These are phyloP conservation scores for Chinchilla lanigera DNA, from an alignment of 2,113 vertebrate genomes.

Conservation along the genomic window DNA sequence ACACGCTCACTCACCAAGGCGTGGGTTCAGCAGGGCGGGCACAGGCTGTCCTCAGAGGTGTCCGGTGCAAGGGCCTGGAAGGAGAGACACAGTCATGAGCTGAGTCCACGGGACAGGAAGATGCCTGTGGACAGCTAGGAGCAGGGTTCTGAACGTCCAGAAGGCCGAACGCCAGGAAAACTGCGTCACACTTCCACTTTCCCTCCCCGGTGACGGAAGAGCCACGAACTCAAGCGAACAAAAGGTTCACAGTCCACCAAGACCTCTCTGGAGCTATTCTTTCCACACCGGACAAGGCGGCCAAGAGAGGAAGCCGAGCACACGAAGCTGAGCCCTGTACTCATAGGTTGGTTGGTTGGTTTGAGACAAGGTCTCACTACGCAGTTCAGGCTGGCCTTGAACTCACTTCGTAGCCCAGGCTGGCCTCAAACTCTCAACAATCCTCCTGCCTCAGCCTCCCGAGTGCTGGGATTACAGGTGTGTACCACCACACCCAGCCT, in stretches of 20 bases:
- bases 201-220: background rate
- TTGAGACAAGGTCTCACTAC: too few species aligned
- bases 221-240: background rate
- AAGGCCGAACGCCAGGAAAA: background rate
- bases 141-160: background rate
- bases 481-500: too few species aligned
- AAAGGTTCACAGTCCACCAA: background rate
- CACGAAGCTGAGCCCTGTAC: background rate
- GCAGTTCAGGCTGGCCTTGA: too few species aligned
- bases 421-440: too few species aligned
- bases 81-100: background rate
- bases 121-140: accelerated
- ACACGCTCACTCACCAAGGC: constrained; percentile 50
- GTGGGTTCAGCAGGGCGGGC: background rate
- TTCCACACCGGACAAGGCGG: background rate
- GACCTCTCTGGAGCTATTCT: background rate
- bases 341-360: background rate
- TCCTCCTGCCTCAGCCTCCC: too few species aligned
- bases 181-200: background rate
- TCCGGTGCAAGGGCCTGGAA: background rate
- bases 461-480: too few species aligned
- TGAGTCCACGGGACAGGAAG: accelerated
- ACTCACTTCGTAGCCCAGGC: too few species aligned
- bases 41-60: background rate
- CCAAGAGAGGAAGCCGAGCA: background rate